Conservation (phyloP, 2,113 vertebrate genomes). For the Nibea coibor region DNA sequence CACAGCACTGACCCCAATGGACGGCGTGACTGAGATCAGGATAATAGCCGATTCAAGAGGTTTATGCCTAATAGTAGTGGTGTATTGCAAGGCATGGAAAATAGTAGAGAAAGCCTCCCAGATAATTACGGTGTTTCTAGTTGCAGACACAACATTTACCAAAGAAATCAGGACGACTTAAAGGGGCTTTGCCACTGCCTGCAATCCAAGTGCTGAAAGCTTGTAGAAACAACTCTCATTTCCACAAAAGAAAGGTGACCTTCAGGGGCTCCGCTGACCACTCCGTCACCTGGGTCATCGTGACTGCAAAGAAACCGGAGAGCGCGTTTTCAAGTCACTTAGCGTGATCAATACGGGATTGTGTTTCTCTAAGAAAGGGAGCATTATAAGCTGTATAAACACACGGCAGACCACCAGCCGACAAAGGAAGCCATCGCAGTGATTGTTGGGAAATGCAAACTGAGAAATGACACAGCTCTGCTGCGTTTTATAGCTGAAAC, state of each 20-base stretch:
- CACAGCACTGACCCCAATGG: conserved; percentile 4
- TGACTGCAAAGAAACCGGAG: conserved; percentile 43
- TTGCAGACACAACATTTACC: conserved; percentile 3
- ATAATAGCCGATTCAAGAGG: conserved; percentile 1
- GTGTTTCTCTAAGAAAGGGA: conserved; percentile 38
- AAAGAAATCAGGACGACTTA: not conserved
- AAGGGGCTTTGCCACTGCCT: conserved; percentile 3
- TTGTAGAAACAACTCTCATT: not conserved
- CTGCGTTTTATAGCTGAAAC: not conserved
- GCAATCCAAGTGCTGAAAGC: not conserved
- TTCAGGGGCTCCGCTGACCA: conserved; percentile 30
- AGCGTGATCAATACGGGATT: conserved; percentile 49
- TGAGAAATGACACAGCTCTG: not conserved
- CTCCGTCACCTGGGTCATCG: conserved; percentile 18
- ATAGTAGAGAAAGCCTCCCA: not conserved
- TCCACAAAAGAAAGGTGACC: conserved; percentile 26
- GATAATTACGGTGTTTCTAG: conserved; percentile 1
- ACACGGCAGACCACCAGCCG: not conserved
- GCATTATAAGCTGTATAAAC: not conserved
- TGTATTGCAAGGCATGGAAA: conserved; percentile 4
- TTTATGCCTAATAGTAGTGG: not conserved
- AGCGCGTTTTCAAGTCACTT: conserved; percentile 28
- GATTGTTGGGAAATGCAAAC: not conserved
- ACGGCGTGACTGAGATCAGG: not conserved
- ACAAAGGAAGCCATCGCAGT: not conserved